Evolutionary conservation across 2,888 invertebrate genomes (phyloP).

Genomic region (Pterobdella sp.): DNA sequence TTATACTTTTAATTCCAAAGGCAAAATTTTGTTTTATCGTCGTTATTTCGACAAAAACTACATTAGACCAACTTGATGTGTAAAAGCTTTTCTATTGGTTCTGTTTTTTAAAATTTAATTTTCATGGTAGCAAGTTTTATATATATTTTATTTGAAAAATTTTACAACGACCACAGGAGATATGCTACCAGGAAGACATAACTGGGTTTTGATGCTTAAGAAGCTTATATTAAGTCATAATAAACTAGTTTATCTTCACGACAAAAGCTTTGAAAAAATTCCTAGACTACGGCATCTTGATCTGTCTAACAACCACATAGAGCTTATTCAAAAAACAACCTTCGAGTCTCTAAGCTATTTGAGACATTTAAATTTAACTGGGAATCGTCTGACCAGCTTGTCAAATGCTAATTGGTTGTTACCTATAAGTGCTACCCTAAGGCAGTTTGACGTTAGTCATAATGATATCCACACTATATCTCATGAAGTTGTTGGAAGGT

Average conservation of each 20-base stretch:
- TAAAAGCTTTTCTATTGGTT: too few species aligned
- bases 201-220: slow-evolving; percentile 15
- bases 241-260: slow-evolving; percentile 30
- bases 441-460: slow-evolving; percentile 27
- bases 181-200: slow-evolving; percentile 25
- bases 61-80: too few species aligned
- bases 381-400: slow-evolving; percentile 29
- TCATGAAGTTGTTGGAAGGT: slow-evolving; percentile 27
- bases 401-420: slow-evolving; percentile 34
- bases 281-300: slow-evolving; percentile 27
- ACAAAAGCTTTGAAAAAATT: slow-evolving; percentile 30
- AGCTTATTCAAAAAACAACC: slow-evolving; percentile 18
- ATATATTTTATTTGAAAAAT: too few species aligned
- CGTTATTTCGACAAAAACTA: too few species aligned
- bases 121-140: too few species aligned
- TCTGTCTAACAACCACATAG: slow-evolving; percentile 33
- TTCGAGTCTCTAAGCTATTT: slow-evolving; percentile 22
- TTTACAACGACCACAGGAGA: slow-evolving; percentile 25
- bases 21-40: too few species aligned
- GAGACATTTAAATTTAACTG: slow-evolving; percentile 21
- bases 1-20: too few species aligned
- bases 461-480: slow-evolving; percentile 36
- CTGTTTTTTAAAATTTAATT: too few species aligned
- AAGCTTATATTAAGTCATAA: slow-evolving; percentile 33
- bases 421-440: slow-evolving; percentile 26